These are phyloP conservation scores for Agelas oroides DNA, from an alignment of 37 sponge, comb jelly and placozoan species.

Conservation along the genomic window DNA sequence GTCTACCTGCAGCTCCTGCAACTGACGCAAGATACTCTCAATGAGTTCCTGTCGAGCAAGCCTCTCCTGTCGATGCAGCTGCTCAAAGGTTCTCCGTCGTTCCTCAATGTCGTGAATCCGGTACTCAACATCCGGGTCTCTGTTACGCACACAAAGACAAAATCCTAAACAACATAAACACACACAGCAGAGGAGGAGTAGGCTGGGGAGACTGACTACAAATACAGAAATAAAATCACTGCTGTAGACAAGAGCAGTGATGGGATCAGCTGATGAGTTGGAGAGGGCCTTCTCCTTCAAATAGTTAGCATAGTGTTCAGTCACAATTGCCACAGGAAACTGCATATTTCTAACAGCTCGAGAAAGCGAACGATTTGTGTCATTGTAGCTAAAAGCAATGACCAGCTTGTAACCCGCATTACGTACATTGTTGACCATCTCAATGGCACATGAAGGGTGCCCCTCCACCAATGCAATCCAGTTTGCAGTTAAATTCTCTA, in stretches of 20 bases:
- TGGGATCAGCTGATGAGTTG: background rate
- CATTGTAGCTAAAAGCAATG: background rate
- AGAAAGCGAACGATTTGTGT: background rate
- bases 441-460: constrained; percentile 12
- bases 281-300: constrained; percentile 4
- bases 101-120: background rate
- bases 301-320: background rate
- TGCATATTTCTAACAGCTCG: background rate
- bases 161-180: constrained; percentile 9
- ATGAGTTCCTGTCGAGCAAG: constrained; percentile 51
- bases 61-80: background rate
- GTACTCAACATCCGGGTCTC: background rate
- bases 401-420: constrained; percentile 46
- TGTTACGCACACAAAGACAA: background rate
- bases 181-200: constrained; percentile 6
- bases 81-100: constrained; percentile 24
- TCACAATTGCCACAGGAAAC: constrained; percentile 38
- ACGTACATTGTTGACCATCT: constrained; percentile 20
- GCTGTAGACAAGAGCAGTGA: background rate
- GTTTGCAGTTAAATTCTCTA: background rate
- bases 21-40: constrained; percentile 68
- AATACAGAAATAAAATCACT: background rate
- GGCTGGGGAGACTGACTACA: too few species aligned
- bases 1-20: constrained; percentile 56
- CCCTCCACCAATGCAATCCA: constrained; percentile 41